A percentile compares a stretch with the other conserved stretches of the same genome.
Conservation (phyloP, 2,113 vertebrate genomes). For the Burhinus bistriatus region DNA sequence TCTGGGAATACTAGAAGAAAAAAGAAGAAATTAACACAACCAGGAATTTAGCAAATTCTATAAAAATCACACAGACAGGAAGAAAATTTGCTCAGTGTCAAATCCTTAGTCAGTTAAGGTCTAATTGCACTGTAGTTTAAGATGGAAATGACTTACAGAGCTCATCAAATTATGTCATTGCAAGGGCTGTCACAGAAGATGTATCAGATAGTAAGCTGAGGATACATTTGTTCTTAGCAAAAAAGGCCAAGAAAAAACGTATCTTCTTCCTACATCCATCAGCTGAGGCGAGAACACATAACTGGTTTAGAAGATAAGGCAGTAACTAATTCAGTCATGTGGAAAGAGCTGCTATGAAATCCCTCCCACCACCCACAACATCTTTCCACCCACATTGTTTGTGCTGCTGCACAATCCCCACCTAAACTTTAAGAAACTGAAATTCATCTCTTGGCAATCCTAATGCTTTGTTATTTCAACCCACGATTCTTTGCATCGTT, state of each 20-base stretch:
- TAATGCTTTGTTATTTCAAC: constrained; percentile 57
- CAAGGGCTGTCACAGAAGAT: constrained; percentile 41
- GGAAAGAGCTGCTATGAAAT: constrained; percentile 62
- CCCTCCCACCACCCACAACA: constrained; percentile 64
- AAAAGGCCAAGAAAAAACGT: constrained; percentile 28
- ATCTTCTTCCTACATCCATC: constrained; percentile 58
- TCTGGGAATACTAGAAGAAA: background rate
- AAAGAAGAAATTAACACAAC: background rate
- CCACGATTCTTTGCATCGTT: constrained; percentile 17
- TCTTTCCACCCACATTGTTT: constrained; percentile 66
- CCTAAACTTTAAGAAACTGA: constrained; percentile 63
- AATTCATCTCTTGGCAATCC: constrained; percentile 52
- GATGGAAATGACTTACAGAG: constrained; percentile 37
- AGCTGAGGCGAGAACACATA: constrained; percentile 35
- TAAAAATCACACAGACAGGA: constrained; percentile 19
- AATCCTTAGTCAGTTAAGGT: constrained; percentile 34
- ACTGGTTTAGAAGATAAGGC: constrained; percentile 64
- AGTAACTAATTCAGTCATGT: constrained; percentile 65
- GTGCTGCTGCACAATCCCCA: constrained; percentile 54
- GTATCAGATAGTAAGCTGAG: constrained; percentile 44
- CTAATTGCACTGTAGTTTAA: constrained; percentile 38
- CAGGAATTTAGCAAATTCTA: background rate
- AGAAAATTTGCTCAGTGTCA: constrained; percentile 27
- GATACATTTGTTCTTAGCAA: constrained; percentile 51
- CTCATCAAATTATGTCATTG: constrained; percentile 53